A percentile compares a stretch with the other conserved stretches of the same genome.
Evolutionary conservation across 2,113 vertebrate species (phyloP).

Genomic region (Phrynocephalus versicolor): DNA sequence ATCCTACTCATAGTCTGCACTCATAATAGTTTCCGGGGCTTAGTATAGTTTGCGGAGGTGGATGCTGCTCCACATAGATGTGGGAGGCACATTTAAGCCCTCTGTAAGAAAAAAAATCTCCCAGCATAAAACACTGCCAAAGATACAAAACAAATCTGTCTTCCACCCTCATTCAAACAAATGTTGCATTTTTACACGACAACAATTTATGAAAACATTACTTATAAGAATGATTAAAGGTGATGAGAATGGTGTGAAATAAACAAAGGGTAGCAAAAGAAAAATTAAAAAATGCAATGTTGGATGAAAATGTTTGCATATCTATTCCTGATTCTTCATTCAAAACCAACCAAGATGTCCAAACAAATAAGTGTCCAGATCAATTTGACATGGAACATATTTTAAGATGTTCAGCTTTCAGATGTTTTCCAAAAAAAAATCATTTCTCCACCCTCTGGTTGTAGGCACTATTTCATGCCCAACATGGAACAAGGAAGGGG

Average conservation of each 20-base stretch:
- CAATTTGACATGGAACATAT: slow-evolving; percentile 74
- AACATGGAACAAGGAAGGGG: neutral
- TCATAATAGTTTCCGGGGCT: neutral
- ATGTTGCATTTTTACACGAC: neutral
- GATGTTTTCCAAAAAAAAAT: slow-evolving; percentile 58
- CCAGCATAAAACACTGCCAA: slow-evolving; percentile 11
- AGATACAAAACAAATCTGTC: neutral
- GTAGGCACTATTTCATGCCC: neutral
- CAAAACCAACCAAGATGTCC: slow-evolving; percentile 75
- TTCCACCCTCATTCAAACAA: neutral
- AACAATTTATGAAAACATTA: slow-evolving; percentile 25
- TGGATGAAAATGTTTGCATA: slow-evolving; percentile 60
- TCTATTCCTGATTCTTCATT: slow-evolving; percentile 63
- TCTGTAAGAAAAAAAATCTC: slow-evolving; percentile 5
- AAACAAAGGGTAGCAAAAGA: slow-evolving; percentile 47
- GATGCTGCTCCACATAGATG: neutral
- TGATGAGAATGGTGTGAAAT: slow-evolving; percentile 31
- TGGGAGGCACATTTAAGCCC: neutral
- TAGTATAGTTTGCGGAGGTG: neutral
- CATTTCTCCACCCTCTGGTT: neutral
- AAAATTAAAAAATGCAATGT: slow-evolving; percentile 55
- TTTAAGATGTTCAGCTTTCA: slow-evolving; percentile 72
- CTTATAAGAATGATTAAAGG: slow-evolving; percentile 31
- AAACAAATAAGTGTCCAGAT: slow-evolving; percentile 76
- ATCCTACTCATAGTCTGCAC: too few species aligned